Base-by-base conservation (phyloP, 1,140 invertebrate species). In the Orius insidiosus region DNA sequence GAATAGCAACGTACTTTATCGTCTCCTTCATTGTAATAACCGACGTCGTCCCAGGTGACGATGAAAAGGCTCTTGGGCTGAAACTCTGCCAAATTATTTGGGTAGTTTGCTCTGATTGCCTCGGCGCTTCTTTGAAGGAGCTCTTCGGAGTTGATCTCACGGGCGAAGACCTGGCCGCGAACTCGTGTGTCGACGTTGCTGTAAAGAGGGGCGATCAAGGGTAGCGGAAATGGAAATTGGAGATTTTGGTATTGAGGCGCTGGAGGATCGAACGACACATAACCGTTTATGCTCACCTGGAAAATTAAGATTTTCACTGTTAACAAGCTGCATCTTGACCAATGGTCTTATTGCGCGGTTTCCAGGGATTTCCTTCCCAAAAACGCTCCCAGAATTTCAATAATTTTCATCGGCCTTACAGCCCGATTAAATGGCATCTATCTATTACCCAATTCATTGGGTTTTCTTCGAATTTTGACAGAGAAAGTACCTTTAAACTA, bases 261-360 rank as follows among this genome's bases (percentile, higher is more conserved):
- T 39, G 89, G 79, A 8, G 81, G 80, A 52, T 80, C 67, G 58
- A 96, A 93, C 2, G 89, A 88, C n/a, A 95, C 55, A 9, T 93
- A 67, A 19, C 90, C 90, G 67, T 90, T 92, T 57, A 75, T 79
- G 61, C 93, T 94, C 40, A 95, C 75, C 89, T 94, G 66, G 10
- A 69, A 68, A 40, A 4, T 24, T 24, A 24, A 24, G 7, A 4
- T 24, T 24, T 24, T 24, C 24, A 24, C 24, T 24, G 24, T 24
- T 24, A 24, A n/a, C n/a, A n/a, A n/a, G n/a, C n/a, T n/a, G n/a
- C n/a, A n/a, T n/a, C n/a, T n/a, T n/a, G n/a, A n/a, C n/a, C n/a
- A n/a, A n/a, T n/a, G n/a, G n/a, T n/a, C n/a, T n/a, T n/a, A n/a
- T n/a, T n/a, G n/a, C n/a, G n/a, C n/a, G n/a, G n/a, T n/a, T n/a